Conservation (phyloP, 1,140 invertebrate genomes). For the Drosophila erecta region DNA sequence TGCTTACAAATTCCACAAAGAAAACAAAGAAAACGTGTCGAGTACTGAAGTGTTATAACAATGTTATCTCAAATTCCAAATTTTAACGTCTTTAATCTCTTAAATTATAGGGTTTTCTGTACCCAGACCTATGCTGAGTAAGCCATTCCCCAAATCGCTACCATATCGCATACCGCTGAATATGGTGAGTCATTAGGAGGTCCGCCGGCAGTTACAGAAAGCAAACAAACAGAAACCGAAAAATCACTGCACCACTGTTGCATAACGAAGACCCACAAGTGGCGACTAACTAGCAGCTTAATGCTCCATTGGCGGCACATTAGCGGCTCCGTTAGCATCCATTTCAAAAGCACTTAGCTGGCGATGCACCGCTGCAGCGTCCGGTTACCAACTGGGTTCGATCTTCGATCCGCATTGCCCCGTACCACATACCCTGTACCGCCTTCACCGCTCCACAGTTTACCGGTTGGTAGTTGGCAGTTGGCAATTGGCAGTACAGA, state of each 20-base stretch:
- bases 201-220: slow-evolving; percentile 7
- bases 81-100: background rate
- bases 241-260: slow-evolving; percentile 44
- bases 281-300: slow-evolving; percentile 59
- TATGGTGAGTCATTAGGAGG: slow-evolving; percentile 28
- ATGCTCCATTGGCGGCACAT: slow-evolving; percentile 65
- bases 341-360: slow-evolving; percentile 66
- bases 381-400: slow-evolving; percentile 59
- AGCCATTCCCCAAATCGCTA: slow-evolving; percentile 5
- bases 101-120: background rate
- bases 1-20: no score
- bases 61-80: background rate
- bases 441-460: slow-evolving; percentile 1
- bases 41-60: no score
- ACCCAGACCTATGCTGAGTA: background rate
- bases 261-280: slow-evolving; percentile 65
- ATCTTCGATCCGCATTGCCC: slow-evolving; percentile 68
- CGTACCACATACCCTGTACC: background rate
- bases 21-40: no score
- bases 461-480: slow-evolving; percentile 15
- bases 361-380: slow-evolving; percentile 54
- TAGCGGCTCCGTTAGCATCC: slow-evolving; percentile 59
- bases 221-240: background rate
- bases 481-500: background rate
- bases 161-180: background rate